Conservation (phyloP, 2,888 invertebrate genomes). For the Carpatolechia fugitivella region DNA sequence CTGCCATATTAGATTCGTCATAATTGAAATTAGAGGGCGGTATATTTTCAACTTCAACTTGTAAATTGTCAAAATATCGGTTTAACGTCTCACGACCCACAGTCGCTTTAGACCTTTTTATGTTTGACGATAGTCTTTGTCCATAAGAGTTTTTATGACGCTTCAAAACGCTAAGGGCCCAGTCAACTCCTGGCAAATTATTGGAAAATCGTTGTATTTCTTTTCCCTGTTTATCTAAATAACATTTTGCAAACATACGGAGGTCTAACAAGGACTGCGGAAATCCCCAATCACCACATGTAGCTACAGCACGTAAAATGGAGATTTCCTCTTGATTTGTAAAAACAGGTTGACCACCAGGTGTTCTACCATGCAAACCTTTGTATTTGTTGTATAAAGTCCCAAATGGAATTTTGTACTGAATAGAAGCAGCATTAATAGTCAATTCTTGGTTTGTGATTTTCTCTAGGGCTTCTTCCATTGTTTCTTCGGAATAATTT, state of each 20-base stretch:
- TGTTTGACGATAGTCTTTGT: background rate
- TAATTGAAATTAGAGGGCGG: background rate
- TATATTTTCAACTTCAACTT: background rate
- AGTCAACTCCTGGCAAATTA: background rate
- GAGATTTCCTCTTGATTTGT: background rate
- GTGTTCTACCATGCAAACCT: background rate
- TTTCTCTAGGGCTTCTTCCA: slow-evolving; percentile 23
- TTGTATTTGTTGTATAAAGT: slow-evolving; percentile 1
- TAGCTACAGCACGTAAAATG: background rate
- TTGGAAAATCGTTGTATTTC: background rate
- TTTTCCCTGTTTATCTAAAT: background rate
- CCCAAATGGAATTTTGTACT: slow-evolving; percentile 9
- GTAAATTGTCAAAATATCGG: background rate
- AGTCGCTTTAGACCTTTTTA: background rate
- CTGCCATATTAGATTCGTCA: background rate
- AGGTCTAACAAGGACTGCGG: background rate
- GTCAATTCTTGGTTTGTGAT: slow-evolving; percentile 17
- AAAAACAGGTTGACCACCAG: background rate
- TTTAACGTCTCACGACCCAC: background rate
- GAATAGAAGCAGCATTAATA: slow-evolving; percentile 18
- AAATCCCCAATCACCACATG: background rate
- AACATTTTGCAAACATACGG: background rate
- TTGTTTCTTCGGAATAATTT: slow-evolving; percentile 18
- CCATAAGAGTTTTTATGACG: background rate
- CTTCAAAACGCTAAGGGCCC: slow-evolving; percentile 3